Evolutionary conservation across 2,888 invertebrate genomes (phyloP), one percentile per base, ranked within the genome.

Genomic region (Digitonthophagus gazella): DNA sequence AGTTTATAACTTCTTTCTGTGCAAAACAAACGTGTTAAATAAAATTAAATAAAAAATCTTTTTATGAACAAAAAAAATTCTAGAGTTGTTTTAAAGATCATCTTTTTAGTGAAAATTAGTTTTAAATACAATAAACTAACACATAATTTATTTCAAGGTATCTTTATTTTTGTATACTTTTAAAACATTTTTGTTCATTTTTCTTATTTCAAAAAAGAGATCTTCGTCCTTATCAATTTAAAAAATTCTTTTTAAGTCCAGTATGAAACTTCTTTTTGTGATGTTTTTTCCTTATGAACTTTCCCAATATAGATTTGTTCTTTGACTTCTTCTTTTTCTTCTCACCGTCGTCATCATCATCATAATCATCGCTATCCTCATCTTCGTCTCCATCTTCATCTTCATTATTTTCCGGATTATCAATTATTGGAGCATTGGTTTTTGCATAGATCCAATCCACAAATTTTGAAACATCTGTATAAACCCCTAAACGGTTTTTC

Each of bases 401-500:
- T 14, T 58, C 18, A 58, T 58, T 15, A 11, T 11, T 11, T 5
- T 58, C 58, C 4, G 61, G 18, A n/a, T 19, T 20, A 19, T 18
- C n/a, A 11, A 19, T 61, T 18, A 18, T 61, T 16, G 18, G 18
- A 16, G 15, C 15, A 18, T 61, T 61, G 18, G 61, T 19, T 71
- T 78, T 78, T 64, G 78, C 76, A 65, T 79, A 71, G 61, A 88
- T 87, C 88, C 88, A 88, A 66, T 85, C 83, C 56, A 86, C 78
- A 77, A 84, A 88, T 72, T 85, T 78, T 68, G 86, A 86, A 14
- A 89, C 86, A 77, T 88, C 87, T 0, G 88, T 88, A 75, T 89
- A 89, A 14, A 89, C 83, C 14, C 89, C 89, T 80, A 85, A 73
- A 78, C 81, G 83, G 64, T 85, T 84, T 3, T 86, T 86, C 74